Base-by-base conservation (phyloP, 1,140 invertebrate genomes). In the Drosophila pruinosa region DNA sequence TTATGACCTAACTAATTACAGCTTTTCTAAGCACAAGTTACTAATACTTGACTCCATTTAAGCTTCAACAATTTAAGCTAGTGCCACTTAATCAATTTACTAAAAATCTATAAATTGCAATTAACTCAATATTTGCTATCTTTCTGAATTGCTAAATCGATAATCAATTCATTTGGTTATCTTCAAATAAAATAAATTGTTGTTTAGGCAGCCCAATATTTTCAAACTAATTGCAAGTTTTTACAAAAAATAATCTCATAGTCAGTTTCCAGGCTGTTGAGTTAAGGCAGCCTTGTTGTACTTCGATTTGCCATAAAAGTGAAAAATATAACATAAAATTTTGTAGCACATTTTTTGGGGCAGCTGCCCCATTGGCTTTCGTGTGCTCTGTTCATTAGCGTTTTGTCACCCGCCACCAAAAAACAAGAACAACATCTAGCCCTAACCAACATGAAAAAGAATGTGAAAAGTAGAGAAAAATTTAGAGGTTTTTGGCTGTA, bases 371-470 rank as follows among this genome's bases (percentile, higher is more conserved):
- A 8, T 48, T 28, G 70, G 71, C 64, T 78, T 88, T 58, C 82
- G 78, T 88, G 82, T 76, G 64, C 64, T 34, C 47, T 45, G 68
- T 82, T 88, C 82, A 88, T 88, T 88, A 82, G 75, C 75, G 82
- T 64, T 88, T 88, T 86, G 71, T 82, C 82, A 79, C 82, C 82
- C 62, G 34, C 58, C n/a, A n/a, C n/a, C n/a, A n/a, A n/a, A n/a
- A 45, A 59, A 58, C 39, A 53, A 56, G 26, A 43, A 43, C 52
- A 78, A 48, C 3, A 36, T 34, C 47, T 15, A 50, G n/a, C 12
- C 43, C 28, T 39, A 22, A 15, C 22, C 4, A 69, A 54, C 24
- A 45, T 41, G 24, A 43, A 57, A 28, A n/a, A 4, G 26, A 52
- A 26, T 31, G 19, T 12, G 4, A 17, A 26, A 24, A 12, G 28